These are phyloP conservation scores for Choloepus didactylus DNA, from an alignment of 2,797 vertebrate genomes.

Conservation along the genomic window DNA sequence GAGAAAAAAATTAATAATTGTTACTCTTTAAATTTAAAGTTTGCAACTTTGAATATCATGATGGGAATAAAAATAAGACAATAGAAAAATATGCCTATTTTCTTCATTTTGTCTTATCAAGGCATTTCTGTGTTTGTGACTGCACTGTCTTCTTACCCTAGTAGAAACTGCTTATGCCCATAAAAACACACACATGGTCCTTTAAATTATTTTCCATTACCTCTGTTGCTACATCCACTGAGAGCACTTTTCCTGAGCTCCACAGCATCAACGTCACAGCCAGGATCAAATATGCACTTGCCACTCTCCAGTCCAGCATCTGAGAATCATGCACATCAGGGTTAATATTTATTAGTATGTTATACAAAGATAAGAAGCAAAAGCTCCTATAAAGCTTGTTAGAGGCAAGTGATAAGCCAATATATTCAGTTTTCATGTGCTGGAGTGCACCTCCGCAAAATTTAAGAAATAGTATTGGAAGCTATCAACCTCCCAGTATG, in stretches of 20 bases:
- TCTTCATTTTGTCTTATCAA: conserved; percentile 31
- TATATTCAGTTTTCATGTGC: neutral
- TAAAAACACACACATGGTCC: neutral
- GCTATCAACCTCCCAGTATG: neutral
- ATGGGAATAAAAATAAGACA: neutral
- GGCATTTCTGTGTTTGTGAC: neutral
- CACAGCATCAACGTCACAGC: conserved; percentile 87
- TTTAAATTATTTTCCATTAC: conserved; percentile 82
- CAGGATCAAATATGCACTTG: conserved; percentile 87
- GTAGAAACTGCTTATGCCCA: neutral
- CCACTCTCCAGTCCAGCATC: conserved; percentile 91
- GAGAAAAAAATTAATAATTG: neutral
- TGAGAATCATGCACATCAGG: conserved; percentile 83
- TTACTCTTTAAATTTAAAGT: neutral
- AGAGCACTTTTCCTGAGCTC: conserved; percentile 82
- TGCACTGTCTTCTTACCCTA: neutral
- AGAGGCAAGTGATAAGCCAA: neutral
- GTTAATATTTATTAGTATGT: conserved; percentile 14
- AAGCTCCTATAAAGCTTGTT: conserved; percentile 16
- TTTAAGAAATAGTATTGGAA: neutral
- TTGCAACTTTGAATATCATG: neutral
- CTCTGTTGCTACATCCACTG: conserved; percentile 85
- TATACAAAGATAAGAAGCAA: conserved; percentile 15
- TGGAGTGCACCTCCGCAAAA: neutral
- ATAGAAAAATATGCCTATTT: neutral